Evolutionary conservation across 2,113 vertebrate genomes (phyloP).

Genomic region (Propithecus coquereli): DNA sequence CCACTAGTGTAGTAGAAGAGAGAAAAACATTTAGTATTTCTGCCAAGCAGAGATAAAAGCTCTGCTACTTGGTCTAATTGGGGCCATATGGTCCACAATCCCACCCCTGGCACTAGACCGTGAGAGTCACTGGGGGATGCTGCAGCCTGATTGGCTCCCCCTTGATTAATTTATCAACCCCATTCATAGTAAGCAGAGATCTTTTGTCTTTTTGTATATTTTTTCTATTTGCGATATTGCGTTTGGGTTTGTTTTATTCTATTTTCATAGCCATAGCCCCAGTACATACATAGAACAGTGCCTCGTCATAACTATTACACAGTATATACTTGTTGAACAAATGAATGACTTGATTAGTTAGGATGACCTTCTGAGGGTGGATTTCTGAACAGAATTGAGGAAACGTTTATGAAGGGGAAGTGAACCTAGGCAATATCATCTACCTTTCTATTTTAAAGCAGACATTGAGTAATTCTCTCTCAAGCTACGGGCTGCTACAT

Average conservation of each 20-base stretch:
- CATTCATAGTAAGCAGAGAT: not conserved
- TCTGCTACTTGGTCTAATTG: not conserved
- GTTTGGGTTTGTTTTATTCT: not conserved
- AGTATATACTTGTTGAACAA: conserved; percentile 35
- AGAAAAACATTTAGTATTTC: not conserved
- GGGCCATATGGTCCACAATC: not conserved
- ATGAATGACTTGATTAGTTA: not conserved
- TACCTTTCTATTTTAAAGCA: not conserved
- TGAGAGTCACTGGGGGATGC: not conserved
- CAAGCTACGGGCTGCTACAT: not conserved
- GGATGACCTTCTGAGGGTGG: not conserved
- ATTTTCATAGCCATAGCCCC: not conserved
- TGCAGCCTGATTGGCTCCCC: not conserved
- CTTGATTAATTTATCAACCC: not conserved
- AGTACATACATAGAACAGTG: not conserved
- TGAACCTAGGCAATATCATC: not conserved
- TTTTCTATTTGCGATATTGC: not conserved
- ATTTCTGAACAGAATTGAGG: conserved; percentile 4
- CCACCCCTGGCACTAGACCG: not conserved
- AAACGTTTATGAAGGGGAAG: not conserved
- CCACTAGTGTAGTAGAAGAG: not conserved
- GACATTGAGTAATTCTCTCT: conserved; percentile 11
- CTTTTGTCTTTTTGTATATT: not conserved
- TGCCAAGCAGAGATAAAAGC: not conserved
- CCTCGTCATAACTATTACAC: not conserved